Evolutionary conservation across 2,888 invertebrate species (phyloP), one percentile per base, ranked within the genome.

Genomic region (Cosmia pyralina): DNA sequence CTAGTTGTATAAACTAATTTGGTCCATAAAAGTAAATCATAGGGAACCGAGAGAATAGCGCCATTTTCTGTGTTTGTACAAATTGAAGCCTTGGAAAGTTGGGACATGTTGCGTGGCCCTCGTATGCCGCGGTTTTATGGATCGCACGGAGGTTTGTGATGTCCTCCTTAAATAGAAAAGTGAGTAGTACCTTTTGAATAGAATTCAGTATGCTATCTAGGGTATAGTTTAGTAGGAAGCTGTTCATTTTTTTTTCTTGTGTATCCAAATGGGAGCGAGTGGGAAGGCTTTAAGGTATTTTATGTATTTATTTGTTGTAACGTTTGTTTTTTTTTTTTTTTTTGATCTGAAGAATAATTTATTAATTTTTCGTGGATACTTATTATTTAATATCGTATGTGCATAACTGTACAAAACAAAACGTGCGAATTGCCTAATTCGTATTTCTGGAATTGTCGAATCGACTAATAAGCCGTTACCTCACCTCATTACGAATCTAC

Each of bases 41-140:
- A 58, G 8, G 46, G 34, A 65, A 19, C 15, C 11, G 22, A 15
- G 44, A 38, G 10, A 44, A 28, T 1, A 13, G 50, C 44, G 10
- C n/a, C 15, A 59, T 53, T 52, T 73, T 46, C 46, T 38, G 52
- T n/a, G 65, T 59, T 74, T 64, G 58, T 28, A 53, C 22, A 52
- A 59, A 73, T 73, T 38, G 55, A 72, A 60, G 28, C 38, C 22
- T 57, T 59, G 44, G 17, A 38, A 19, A 38, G 3, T 46, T 64
- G 19, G 19, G 15, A 15, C 15, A 50, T 34, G 5, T 34, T 34
- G 15, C 63, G 38, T 38, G 4, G n/a, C 10, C 46, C 34, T 64
- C 28, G 28, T 48, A 57, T 63, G n/a, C 10, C 13, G 7, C 17
- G 15, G 48, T 11, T 48, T 48, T 22, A 22, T 22, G n/a, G 28